Conservation (phyloP, 2,797 vertebrate species). For the Columba guinea region DNA sequence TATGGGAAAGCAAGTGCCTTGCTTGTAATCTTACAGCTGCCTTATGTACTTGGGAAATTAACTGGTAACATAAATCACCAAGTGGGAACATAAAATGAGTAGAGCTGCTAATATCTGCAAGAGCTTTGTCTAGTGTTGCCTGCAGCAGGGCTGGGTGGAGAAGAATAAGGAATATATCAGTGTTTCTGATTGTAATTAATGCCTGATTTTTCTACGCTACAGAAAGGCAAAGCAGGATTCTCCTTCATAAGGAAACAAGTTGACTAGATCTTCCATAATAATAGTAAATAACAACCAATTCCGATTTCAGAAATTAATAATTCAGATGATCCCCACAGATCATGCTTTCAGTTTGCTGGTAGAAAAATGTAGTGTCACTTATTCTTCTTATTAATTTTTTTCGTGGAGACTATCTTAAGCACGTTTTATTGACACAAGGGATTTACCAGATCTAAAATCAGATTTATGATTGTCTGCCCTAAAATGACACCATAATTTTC, state of each 20-base stretch:
- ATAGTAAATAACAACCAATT: background rate
- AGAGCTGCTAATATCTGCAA: background rate
- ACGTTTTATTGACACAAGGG: background rate
- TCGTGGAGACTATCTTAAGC: background rate
- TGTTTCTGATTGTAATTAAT: background rate
- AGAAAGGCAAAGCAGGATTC: background rate
- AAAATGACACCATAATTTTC: background rate
- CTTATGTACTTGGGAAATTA: fast-evolving
- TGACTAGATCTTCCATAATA: background rate
- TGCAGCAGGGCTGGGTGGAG: background rate
- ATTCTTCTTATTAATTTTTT: background rate
- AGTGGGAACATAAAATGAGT: background rate
- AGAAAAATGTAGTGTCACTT: background rate
- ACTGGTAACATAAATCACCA: background rate
- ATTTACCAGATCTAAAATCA: background rate
- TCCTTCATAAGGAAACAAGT: background rate
- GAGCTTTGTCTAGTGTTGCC: background rate
- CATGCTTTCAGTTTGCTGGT: background rate
- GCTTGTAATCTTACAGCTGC: background rate
- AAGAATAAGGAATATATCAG: background rate
- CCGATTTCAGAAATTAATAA: background rate
- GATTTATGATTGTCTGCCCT: background rate
- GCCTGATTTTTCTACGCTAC: background rate
- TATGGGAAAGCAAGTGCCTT: background rate
- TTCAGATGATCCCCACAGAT: background rate